Evolutionary conservation across 2,113 vertebrate genomes (phyloP), one percentile per base, ranked within the genome.

Genomic region (Peromyscus californicus): DNA sequence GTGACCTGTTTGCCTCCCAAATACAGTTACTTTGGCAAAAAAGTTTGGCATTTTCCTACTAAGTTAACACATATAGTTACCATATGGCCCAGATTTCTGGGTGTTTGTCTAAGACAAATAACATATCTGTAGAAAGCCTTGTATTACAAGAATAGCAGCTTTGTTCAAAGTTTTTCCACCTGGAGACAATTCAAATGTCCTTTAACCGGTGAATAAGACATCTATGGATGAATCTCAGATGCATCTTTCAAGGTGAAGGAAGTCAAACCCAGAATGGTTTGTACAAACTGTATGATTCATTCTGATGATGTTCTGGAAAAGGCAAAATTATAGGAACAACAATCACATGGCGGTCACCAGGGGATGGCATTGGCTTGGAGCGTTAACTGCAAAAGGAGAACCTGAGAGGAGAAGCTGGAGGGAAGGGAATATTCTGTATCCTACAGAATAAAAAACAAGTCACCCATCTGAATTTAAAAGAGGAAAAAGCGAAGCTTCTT

Each of bases 391-490:
- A 80, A 57, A 74, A 74, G 54, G 74, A 87, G 33, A n/a, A n/a
- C n/a, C n/a, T 48, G 67, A 91, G 36, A 70, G 72, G 48, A 54
- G n/a, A 65, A 74, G 63, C 79, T 33, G n/a, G 75, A 67, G 39
- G 72, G 83, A 88, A 57, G 45, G 45, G 65, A 45, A 8, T 82
- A 36, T 82, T 80, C 48, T 15, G 15, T 22, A 42, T 63, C 26
- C 2, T 59, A 24, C 54, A 72, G 51, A 91, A 83, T 16, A 16
- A 22, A 78, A 45, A 86, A 90, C 74, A 69, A 63, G 91, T 85
- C 69, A 54, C 17, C 80, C 11, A 63, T 80, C 70, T 95, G 67
- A 90, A 87, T 83, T 76, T 93, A 39, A 88, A 89, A 48, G 48
- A 79, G 61, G 78, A 72, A 95, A 15, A 87, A 84, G 26, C 11